Conservation (phyloP, 2,797 vertebrate species). For the Nyctibius grandis region DNA sequence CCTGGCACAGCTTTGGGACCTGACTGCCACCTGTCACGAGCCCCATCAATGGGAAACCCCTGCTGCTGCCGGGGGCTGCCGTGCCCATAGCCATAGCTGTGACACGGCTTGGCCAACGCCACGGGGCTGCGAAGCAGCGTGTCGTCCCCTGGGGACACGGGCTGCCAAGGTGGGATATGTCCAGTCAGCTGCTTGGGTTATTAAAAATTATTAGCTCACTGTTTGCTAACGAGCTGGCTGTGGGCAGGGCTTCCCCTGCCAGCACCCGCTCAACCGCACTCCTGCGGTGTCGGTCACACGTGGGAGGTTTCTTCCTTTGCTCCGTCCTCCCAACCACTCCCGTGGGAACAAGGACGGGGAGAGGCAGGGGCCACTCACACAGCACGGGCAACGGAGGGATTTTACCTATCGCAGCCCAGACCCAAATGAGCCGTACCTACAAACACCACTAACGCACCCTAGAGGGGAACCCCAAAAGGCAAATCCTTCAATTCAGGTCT, state of each 20-base stretch:
- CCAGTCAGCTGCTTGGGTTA: neutral
- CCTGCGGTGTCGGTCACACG: accelerated
- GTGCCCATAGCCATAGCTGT: neutral
- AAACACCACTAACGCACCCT: neutral
- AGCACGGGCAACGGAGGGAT: neutral
- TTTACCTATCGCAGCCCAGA: neutral
- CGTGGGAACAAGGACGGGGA: neutral
- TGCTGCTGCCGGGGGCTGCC: neutral
- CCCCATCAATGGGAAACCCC: neutral
- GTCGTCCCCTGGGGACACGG: accelerated
- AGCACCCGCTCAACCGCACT: neutral
- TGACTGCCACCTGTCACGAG: neutral
- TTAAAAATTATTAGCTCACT: neutral
- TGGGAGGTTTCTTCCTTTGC: neutral
- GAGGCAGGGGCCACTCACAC: neutral
- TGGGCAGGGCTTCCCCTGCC: neutral
- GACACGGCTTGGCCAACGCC: neutral
- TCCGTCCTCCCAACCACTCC: neutral
- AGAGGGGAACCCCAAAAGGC: neutral
- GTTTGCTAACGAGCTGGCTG: neutral
- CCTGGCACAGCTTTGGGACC: neutral
- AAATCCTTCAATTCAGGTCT: neutral
- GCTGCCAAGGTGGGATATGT: neutral
- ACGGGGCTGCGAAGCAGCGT: accelerated
- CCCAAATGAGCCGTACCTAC: neutral